Conservation (phyloP, 2,113 vertebrate genomes). For the Calyptommatus sinebrachiatus region DNA sequence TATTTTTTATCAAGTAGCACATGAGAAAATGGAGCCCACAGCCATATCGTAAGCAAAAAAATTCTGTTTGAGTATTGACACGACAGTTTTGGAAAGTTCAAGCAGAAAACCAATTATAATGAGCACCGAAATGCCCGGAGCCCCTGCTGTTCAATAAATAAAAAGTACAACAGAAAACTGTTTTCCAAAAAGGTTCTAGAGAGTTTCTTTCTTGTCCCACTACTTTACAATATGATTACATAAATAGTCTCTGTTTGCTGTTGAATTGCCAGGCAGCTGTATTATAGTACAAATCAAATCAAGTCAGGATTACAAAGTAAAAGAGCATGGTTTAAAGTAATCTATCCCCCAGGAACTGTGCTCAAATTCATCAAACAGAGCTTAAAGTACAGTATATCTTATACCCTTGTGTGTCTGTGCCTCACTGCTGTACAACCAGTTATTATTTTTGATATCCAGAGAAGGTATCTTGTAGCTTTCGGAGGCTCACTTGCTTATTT, state of each 20-base stretch:
- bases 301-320: constrained; percentile 91
- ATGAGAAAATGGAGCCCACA: constrained; percentile 83
- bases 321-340: constrained; percentile 89
- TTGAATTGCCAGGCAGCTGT: constrained; percentile 86
- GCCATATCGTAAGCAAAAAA: constrained; percentile 85
- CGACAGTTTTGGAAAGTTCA: constrained; percentile 92
- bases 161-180: constrained; percentile 81
- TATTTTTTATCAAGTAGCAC: constrained; percentile 81
- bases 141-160: constrained; percentile 84
- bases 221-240: constrained; percentile 84
- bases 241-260: constrained; percentile 88
- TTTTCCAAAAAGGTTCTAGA: constrained; percentile 82
- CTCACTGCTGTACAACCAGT: constrained; percentile 77
- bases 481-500: constrained; percentile 80
- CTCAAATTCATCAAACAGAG: constrained; percentile 90
- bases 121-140: constrained; percentile 84
- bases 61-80: constrained; percentile 90
- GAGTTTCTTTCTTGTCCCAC: constrained; percentile 82
- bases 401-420: constrained; percentile 76
- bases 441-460: constrained; percentile 84
- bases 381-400: constrained; percentile 87
- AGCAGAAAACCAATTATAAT: constrained; percentile 92
- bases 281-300: constrained; percentile 90
- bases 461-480: constrained; percentile 78
- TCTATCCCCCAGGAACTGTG: constrained; percentile 87